Evolutionary conservation across 2,888 invertebrate genomes (phyloP), one percentile per base, ranked within the genome.

Genomic region (Drosophila recens): DNA sequence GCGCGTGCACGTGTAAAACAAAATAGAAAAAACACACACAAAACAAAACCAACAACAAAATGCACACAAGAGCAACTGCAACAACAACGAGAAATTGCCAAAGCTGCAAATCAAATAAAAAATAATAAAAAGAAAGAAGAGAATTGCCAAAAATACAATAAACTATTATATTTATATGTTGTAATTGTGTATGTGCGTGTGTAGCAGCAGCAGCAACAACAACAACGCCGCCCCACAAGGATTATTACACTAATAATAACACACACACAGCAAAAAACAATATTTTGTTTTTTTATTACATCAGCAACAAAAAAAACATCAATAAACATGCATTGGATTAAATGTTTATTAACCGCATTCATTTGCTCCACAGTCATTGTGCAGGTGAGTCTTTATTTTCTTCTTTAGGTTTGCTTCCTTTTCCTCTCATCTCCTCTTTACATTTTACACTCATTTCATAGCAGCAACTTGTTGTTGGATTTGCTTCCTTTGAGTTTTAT

Each of bases 241-340:
- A 81, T 81, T 79, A 75, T 81, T 79, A 78, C 72, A 81, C 79
- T 69, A 66, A 63, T 49, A 61, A 57, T 23, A 76, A 67, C 66
- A 72, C 69, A 78, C 71, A 71, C 57, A 15, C 33, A 33, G 15
- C 48, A 49, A 33, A 20, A 48, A 33, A 20, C 36, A 36, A 38
- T 40, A 53, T 51, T 51, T 58, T 72, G 67, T 68, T 80, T 67
- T 67, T 80, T 67, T 67, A 80, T 80, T 78, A 80, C 68, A 81
- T 67, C 79, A 68, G 69, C 48, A 61, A 40, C 49, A 66, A 74
- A 75, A 74, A 75, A 36, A 72, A 67, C 48, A 77, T 34, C 71
- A 80, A 75, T 82, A 90, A 92, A 89, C 87, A 92, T 92, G 92
- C 90, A 92, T 92, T 91, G 92, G 92, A 92, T 92, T 91, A 92